These are phyloP conservation scores for Limnodromus scolopaceus DNA, from an alignment of 2,797 vertebrate genomes.

Conservation along the genomic window DNA sequence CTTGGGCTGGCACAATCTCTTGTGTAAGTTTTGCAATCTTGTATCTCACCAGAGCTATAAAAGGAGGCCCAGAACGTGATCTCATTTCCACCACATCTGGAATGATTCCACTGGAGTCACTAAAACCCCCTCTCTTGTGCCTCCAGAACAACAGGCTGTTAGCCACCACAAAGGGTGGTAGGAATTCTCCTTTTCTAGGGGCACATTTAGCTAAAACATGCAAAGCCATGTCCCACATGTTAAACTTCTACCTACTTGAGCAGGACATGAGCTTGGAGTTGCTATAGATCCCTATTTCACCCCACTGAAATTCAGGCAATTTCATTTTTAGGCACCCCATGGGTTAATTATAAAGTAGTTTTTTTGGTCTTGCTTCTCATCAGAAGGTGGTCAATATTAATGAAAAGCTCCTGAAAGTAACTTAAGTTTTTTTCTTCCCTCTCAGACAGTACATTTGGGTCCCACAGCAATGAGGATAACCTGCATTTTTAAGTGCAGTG, in stretches of 20 bases:
- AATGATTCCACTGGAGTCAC: background rate
- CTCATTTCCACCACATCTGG: constrained; percentile 31
- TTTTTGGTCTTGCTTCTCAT: background rate
- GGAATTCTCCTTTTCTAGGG: background rate
- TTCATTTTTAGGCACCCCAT: background rate
- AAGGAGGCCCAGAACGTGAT: background rate
- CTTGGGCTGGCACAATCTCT: background rate
- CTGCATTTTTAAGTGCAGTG: background rate
- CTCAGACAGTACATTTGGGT: background rate
- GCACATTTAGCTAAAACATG: background rate
- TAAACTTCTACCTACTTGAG: background rate
- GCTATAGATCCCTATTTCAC: background rate
- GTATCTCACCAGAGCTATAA: constrained; percentile 5
- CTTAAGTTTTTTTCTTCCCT: background rate
- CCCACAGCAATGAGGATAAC: background rate
- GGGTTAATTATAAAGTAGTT: background rate
- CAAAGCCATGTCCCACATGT: background rate
- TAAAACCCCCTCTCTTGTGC: background rate
- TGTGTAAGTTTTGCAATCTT: background rate
- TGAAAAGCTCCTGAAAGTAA: background rate
- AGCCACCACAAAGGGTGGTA: background rate
- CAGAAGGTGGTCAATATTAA: background rate
- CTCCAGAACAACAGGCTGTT: background rate
- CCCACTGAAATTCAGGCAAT: background rate
- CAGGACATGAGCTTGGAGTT: background rate